A percentile compares a stretch with the other conserved stretches of the same genome.
phyloP scores from a whole-genome alignment of 2,113 vertebrate species.

The Lynx canadensis region DNA sequence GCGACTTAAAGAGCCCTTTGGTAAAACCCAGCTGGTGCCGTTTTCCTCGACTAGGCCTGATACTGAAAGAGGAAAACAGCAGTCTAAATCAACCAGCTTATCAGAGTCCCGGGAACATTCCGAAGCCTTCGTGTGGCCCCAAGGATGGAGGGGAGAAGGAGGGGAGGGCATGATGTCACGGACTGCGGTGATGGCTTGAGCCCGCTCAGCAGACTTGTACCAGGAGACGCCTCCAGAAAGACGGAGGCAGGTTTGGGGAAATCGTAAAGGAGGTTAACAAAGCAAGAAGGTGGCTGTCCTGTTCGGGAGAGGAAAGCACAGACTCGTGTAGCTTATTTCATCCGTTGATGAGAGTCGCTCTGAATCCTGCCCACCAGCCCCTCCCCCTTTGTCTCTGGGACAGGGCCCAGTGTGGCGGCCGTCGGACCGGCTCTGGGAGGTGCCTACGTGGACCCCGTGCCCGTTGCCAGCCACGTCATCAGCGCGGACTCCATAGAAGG shows the following conservation, averaged over 20 bases:
- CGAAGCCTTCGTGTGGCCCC: neutral
- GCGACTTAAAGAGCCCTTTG: neutral
- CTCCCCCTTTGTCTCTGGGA: neutral
- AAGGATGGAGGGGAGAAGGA: neutral
- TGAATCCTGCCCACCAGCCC: neutral
- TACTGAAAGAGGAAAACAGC: neutral
- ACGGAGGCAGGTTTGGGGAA: neutral
- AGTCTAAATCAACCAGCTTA: neutral
- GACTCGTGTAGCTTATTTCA: neutral
- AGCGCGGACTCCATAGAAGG: slow-evolving; percentile 90
- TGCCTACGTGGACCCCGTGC: slow-evolving; percentile 82
- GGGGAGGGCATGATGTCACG: neutral
- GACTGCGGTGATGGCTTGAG: neutral
- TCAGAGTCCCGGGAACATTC: no score
- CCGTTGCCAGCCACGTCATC: slow-evolving; percentile 83
- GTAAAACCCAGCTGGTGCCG: accelerated
- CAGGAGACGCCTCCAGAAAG: neutral
- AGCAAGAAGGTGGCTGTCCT: neutral
- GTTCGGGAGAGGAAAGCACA: neutral
- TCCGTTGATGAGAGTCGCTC: neutral
- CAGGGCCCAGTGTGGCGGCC: slow-evolving; percentile 69
- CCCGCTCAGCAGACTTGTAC: neutral
- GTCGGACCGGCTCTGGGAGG: slow-evolving; percentile 67
- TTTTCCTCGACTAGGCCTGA: neutral
- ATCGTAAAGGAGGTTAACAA: neutral